Evolutionary conservation across 2,113 vertebrate genomes (phyloP).

Genomic region (Eolophus roseicapilla): DNA sequence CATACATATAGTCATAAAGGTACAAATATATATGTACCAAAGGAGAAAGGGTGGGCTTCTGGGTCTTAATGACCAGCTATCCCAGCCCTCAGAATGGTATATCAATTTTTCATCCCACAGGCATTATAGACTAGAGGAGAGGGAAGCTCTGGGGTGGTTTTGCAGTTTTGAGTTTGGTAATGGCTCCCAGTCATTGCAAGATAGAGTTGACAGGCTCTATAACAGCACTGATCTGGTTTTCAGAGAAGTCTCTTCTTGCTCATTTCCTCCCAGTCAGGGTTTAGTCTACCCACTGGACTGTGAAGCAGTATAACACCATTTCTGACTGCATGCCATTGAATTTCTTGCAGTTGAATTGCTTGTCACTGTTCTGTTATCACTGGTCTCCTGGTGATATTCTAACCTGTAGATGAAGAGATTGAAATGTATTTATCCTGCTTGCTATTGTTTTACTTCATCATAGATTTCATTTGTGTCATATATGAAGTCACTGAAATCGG

Average conservation of each 20-base stretch:
- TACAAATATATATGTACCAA: neutral
- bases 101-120: neutral
- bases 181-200: neutral
- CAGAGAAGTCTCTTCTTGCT: neutral
- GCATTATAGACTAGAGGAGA: neutral
- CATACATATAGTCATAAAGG: neutral
- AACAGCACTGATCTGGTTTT: neutral
- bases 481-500: neutral
- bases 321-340: neutral
- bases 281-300: neutral
- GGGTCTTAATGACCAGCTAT: neutral
- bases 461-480: neutral
- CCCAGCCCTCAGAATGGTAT: fast-evolving
- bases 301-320: neutral
- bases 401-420: neutral
- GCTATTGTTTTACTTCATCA: neutral
- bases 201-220: neutral
- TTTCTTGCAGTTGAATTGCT: neutral
- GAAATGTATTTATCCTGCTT: neutral
- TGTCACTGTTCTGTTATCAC: neutral
- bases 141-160: neutral
- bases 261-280: neutral
- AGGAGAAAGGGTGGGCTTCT: neutral
- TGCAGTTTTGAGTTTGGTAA: neutral
- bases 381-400: neutral